Base-by-base conservation (phyloP, 2,797 vertebrate genomes). In the Eupleurogrammus muticus region DNA sequence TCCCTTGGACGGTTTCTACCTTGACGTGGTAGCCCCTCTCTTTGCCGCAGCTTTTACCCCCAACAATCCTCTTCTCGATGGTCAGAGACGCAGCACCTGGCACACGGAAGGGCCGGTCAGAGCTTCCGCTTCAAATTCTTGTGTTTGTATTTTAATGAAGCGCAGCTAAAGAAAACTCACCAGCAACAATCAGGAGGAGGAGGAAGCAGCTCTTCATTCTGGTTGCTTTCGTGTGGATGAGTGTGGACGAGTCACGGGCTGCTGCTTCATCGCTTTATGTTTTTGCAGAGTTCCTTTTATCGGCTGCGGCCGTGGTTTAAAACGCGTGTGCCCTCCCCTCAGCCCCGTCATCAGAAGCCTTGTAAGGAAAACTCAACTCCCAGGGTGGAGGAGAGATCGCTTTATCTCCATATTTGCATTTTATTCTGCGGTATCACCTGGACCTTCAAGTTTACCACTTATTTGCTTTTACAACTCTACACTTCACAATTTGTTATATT, bases 11-110 rank as follows among this genome's bases (percentile, higher is more conserved):
- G 53, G 70, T 7, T 2, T 63, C 0, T 20, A 79, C 63, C 70
- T 82, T 13, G 0, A 82, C 80, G 23, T 55, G 67, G 57, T 77
- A 85, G 46, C 66, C 44, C n/a, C 71, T 54, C 0, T 65, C 4
- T 9, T 19, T 57, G 0, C 5, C 0, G 34, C 80, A 82, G n/a
- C 8, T 1, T 1, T 1, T 0, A 5, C 74, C 4, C 4, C 71
- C 74, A 21, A 65, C 0, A 51, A 75, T 51, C 77, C 68, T 85
- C 58, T 80, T 85, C 40, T 79, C 66, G 24, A 79, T 42, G 8
- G 13, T 2, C 3, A 38, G 58, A 32, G 21, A 70, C 24, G 72
- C 68, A 17, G 19, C 55, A 47, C 28, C 75, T 76, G 38, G 13
- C 1, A 20, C 0, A 12, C 5, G 28, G 44, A 60, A 38, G 54